A percentile compares a stretch with the other conserved stretches of the same genome.
Conservation (phyloP, 2,113 vertebrate genomes). For the Myotis brandtii region DNA sequence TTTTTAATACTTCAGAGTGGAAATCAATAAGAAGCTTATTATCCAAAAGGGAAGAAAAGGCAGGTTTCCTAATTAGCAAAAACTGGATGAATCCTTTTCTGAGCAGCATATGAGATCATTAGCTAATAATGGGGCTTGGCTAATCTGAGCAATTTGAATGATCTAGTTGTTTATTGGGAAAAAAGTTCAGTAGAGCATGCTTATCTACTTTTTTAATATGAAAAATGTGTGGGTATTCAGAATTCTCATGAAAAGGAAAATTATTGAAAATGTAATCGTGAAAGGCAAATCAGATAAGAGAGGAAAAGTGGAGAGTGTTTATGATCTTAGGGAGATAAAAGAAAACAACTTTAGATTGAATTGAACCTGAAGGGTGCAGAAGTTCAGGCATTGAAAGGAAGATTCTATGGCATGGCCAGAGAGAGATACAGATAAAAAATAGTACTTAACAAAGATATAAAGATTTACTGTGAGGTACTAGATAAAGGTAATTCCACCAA, state of each 20-base stretch:
- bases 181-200: conserved; percentile 12
- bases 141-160: conserved; percentile 27
- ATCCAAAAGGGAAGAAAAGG: conserved; percentile 6
- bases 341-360: conserved; percentile 26
- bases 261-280: background rate
- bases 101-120: background rate
- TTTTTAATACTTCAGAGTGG: background rate
- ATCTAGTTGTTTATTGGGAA: conserved; percentile 50
- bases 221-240: conserved; percentile 45
- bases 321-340: background rate
- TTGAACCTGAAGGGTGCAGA: background rate
- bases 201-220: conserved; percentile 47
- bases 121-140: conserved; percentile 32
- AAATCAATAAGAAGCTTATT: conserved; percentile 41
- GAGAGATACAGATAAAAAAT: background rate
- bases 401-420: background rate
- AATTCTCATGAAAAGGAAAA: background rate
- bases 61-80: conserved; percentile 29
- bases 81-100: conserved; percentile 40
- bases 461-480: background rate
- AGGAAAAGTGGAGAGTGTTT: background rate
- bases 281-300: conserved; percentile 32
- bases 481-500: background rate
- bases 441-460: background rate
- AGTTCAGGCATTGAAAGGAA: background rate